Conservation (phyloP, 23 tunicate genomes). For the Ascidia mentula region DNA sequence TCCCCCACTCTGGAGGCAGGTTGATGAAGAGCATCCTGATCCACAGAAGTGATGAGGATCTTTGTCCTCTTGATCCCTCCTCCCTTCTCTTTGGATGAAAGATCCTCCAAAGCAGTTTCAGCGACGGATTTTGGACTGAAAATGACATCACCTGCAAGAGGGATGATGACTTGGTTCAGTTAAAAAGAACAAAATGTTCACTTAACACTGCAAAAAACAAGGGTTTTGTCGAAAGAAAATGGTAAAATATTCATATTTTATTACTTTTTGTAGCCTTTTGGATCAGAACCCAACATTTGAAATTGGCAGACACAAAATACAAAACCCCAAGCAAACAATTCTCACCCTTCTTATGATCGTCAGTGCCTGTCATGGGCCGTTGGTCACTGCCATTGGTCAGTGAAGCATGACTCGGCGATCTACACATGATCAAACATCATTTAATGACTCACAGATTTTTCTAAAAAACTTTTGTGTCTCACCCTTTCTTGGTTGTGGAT, state of each 20-base stretch:
- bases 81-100: slow-evolving; percentile 29
- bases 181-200: not conserved
- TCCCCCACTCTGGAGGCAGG: not conserved
- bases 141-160: not conserved
- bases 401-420: not conserved
- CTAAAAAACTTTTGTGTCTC: not conserved
- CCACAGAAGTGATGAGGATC: slow-evolving; percentile 53
- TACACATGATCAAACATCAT: not conserved
- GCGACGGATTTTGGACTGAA: slow-evolving; percentile 42
- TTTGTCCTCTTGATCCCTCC: slow-evolving; percentile 24
- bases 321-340: too few species aligned
- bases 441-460: too few species aligned
- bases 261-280: too few species aligned
- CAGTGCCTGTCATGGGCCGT: not conserved
- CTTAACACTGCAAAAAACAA: too few species aligned
- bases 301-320: too few species aligned
- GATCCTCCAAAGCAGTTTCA: slow-evolving; percentile 62
- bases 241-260: too few species aligned
- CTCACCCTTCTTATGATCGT: not conserved
- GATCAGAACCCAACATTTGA: too few species aligned
- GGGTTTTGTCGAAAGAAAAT: too few species aligned
- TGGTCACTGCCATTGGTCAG: not conserved
- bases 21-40: slow-evolving; percentile 20
- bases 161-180: not conserved
- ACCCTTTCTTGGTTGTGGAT: not conserved